These are phyloP conservation scores for Emydoidea blandingii DNA, from an alignment of 2,797 vertebrate species.

Conservation along the genomic window DNA sequence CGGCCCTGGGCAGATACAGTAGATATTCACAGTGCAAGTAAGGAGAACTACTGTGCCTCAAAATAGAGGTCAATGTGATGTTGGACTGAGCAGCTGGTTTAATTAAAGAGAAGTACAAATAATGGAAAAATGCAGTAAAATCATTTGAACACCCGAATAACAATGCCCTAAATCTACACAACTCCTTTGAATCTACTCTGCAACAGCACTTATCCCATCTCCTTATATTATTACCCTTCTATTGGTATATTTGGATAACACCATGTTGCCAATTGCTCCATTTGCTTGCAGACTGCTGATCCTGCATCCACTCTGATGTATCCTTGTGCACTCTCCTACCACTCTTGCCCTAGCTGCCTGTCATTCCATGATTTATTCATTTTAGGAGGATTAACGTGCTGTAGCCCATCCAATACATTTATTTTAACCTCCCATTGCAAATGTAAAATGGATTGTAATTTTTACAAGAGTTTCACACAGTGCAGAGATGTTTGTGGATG, in stretches of 20 bases:
- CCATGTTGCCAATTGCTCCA: fast-evolving
- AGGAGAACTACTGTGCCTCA: not conserved
- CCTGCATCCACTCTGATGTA: fast-evolving
- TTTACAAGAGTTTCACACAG: not conserved
- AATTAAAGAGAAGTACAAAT: conserved; percentile 25
- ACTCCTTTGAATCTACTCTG: not conserved
- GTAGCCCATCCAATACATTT: fast-evolving
- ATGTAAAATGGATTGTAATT: not conserved
- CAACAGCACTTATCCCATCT: not conserved
- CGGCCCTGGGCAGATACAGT: not conserved
- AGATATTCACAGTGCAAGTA: not conserved
- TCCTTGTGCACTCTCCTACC: not conserved
- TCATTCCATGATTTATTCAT: not conserved
- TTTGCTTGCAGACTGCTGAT: not conserved
- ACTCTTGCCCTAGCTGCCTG: not conserved
- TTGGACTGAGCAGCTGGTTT: not conserved
- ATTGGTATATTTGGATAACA: not conserved
- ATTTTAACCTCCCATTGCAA: not conserved
- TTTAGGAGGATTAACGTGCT: not conserved
- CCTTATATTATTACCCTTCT: fast-evolving
- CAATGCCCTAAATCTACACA: not conserved
- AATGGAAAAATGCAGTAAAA: not conserved
- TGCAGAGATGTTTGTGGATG: not conserved
- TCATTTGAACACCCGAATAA: not conserved
- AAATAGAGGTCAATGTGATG: not conserved